These are phyloP conservation scores for Centroberyx gerrardi DNA, from an alignment of 2,797 vertebrate species.

Conservation along the genomic window DNA sequence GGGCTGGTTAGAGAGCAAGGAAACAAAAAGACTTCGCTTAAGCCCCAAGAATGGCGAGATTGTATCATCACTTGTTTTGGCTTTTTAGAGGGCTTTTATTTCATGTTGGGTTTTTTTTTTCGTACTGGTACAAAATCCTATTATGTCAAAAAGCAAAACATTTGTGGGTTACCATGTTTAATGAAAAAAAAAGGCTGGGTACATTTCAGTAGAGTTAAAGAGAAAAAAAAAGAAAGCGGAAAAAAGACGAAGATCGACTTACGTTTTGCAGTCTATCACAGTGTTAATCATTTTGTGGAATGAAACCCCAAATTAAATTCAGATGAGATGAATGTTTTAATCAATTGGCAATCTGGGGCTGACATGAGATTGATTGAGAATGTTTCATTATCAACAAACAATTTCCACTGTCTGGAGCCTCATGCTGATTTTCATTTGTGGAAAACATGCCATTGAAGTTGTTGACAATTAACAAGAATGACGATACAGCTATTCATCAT, in stretches of 20 bases:
- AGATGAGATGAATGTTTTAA: slow-evolving; percentile 74
- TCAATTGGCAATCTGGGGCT: slow-evolving; percentile 69
- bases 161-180: slow-evolving; percentile 46
- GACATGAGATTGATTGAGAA: slow-evolving; percentile 72
- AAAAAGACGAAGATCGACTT: slow-evolving; percentile 22
- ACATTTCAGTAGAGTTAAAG: slow-evolving; percentile 13
- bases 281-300: slow-evolving; percentile 65
- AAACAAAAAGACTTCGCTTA: slow-evolving; percentile 8
- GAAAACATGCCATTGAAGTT: slow-evolving; percentile 49
- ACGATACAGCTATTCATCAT: slow-evolving; percentile 61
- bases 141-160: slow-evolving; percentile 52
- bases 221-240: slow-evolving; percentile 9
- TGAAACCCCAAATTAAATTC: slow-evolving; percentile 68
- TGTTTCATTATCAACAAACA: slow-evolving; percentile 73
- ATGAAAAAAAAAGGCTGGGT: slow-evolving; percentile 23
- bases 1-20: slow-evolving; percentile 16
- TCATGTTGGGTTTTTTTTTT: slow-evolving; percentile 38
- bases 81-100: slow-evolving; percentile 45
- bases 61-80: slow-evolving; percentile 46
- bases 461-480: slow-evolving; percentile 65
- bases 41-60: slow-evolving; percentile 26
- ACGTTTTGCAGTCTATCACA: slow-evolving; percentile 37
- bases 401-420: slow-evolving; percentile 58
- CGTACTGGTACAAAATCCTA: slow-evolving; percentile 46
- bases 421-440: slow-evolving; percentile 60